These are phyloP conservation scores for Synanthedon formicaeformis DNA, from an alignment of 2,888 invertebrate genomes.

Conservation along the genomic window DNA sequence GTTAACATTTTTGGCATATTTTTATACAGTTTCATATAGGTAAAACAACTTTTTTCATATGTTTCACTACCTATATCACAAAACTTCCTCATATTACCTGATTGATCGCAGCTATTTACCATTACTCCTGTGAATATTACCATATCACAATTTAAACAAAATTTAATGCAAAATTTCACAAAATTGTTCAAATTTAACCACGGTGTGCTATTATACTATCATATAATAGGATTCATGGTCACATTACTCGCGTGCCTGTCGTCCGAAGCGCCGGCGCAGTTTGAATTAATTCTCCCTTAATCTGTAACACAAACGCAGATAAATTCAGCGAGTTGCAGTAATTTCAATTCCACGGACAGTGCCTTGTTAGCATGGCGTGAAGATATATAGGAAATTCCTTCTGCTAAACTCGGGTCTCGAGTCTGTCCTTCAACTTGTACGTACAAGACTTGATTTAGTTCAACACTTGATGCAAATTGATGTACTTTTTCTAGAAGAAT, in stretches of 20 bases:
- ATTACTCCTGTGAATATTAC: too few relatives aligned
- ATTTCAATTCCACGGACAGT: neutral
- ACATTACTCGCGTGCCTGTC: conserved; percentile 18
- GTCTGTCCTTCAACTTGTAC: neutral
- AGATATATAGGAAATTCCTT: neutral
- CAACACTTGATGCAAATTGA: neutral
- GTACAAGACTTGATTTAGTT: neutral
- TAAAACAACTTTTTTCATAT: too few relatives aligned
- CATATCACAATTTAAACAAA: too few relatives aligned
- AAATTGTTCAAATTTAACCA: too few relatives aligned
- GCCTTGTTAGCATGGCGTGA: neutral
- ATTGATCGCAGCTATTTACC: too few relatives aligned
- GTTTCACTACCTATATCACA: too few relatives aligned
- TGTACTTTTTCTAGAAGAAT: neutral
- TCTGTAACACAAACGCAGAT: conserved; percentile 7
- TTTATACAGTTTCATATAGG: too few relatives aligned
- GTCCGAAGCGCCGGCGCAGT: conserved; percentile 19
- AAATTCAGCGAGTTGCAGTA: neutral
- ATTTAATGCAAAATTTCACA: too few relatives aligned
- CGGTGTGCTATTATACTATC: too few relatives aligned
- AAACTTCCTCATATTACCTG: too few relatives aligned
- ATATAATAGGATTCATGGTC: conserved; percentile 7
- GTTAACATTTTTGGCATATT: too few relatives aligned
- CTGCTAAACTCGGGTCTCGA: neutral
- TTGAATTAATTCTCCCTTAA: conserved; percentile 26